Conservation (phyloP, 2,113 vertebrate species). For the Podiceps cristatus region DNA sequence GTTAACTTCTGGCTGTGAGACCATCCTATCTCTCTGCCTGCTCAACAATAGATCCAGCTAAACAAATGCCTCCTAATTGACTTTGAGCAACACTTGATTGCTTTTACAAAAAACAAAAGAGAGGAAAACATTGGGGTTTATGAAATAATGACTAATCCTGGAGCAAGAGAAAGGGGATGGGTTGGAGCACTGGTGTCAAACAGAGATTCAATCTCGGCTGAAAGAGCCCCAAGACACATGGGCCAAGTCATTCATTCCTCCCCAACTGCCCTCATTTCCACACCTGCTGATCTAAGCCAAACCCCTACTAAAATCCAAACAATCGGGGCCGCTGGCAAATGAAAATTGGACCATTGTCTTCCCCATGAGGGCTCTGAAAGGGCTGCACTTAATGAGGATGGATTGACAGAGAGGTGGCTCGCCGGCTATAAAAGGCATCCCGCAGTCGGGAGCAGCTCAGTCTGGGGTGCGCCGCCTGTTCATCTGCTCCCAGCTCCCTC, state of each 20-base stretch:
- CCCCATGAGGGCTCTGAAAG: slow-evolving; percentile 65
- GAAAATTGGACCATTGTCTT: slow-evolving; percentile 72
- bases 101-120: slow-evolving; percentile 66
- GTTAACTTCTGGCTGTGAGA: slow-evolving; percentile 53
- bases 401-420: slow-evolving; percentile 63
- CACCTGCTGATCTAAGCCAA: slow-evolving; percentile 75
- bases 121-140: slow-evolving; percentile 60
- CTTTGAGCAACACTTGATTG: slow-evolving; percentile 75
- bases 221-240: slow-evolving; percentile 61
- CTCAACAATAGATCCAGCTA: slow-evolving; percentile 68
- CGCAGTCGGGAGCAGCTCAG: slow-evolving; percentile 15
- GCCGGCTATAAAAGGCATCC: slow-evolving; percentile 65
- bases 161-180: slow-evolving; percentile 60
- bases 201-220: slow-evolving; percentile 65
- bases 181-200: slow-evolving; percentile 58
- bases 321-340: slow-evolving; percentile 67
- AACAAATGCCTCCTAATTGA: slow-evolving; percentile 75
- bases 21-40: slow-evolving; percentile 37
- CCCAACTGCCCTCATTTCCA: slow-evolving; percentile 73
- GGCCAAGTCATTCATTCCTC: slow-evolving; percentile 52
- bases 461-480: not conserved
- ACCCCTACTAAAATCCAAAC: slow-evolving; percentile 69
- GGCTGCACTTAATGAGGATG: slow-evolving; percentile 70
- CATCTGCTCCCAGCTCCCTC: not conserved
- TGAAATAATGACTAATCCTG: slow-evolving; percentile 74